Evolutionary conservation across 2,888 invertebrate genomes (phyloP), one percentile per base, ranked within the genome.

Genomic region (Pterostichus madidus): DNA sequence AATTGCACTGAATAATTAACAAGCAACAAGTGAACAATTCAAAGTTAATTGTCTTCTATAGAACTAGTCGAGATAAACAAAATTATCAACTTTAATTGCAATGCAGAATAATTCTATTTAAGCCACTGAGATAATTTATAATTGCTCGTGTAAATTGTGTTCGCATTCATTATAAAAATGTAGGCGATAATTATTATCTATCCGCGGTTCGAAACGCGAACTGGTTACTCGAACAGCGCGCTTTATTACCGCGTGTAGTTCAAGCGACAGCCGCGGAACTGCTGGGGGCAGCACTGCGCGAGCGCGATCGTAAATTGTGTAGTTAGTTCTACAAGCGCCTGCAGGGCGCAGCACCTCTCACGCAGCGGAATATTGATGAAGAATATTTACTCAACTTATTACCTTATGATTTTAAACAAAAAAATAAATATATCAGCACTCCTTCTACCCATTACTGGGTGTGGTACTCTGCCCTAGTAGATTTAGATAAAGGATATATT

Each of bases 1-100:
- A 59, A 59, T 59, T 59, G 24, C 59, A 64, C 6, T 64, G 32
- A 64, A 64, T 64, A 64, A 64, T 64, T 64, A 64, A 13, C 68
- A 68, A 39, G 39, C 39, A 39, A 5, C 39, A 39, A 39, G 5
- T 7, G 24, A n/a, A 52, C 52, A 52, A 52, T 15, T 59, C 31
- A 3, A 10, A 32, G 24, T 17, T 64, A 64, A 64, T 64, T 64
- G 64, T 32, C 5, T 1, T 10, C 64, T 32, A 11, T 4, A 10
- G 11, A 64, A 64, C 64, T 32, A 64, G 64, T 46, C 24, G 59
- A 32, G 64, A 80, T 80, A 71, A 80, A 80, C 68, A 80, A 80
- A 80, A 80, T 80, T 68, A 80, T 71, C 71, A 71, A 64, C 39
- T 15, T 52, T 80, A 80, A 80, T 80, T 80, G 68, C 80, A 68